Conservation (phyloP, 2,888 invertebrate genomes). For the Lasioglossum leucozonium region DNA sequence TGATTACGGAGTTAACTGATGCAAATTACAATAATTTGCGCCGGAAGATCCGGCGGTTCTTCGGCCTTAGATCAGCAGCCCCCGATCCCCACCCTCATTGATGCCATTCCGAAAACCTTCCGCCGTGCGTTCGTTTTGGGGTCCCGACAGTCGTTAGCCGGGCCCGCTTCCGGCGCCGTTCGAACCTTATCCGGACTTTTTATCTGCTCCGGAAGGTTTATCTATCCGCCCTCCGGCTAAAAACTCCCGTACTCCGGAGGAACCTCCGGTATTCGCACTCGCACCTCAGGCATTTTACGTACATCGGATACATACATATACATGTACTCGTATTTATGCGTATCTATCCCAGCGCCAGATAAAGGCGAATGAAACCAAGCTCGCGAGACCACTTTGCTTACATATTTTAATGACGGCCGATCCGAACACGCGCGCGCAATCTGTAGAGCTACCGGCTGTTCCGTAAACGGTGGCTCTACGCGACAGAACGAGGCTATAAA, state of each 20-base stretch:
- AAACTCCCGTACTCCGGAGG: slow-evolving; percentile 29
- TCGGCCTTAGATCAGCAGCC: slow-evolving; percentile 47
- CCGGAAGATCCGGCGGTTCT: slow-evolving; percentile 71
- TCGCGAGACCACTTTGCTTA: slow-evolving; percentile 7
- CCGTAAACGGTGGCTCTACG: not conserved
- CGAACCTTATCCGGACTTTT: slow-evolving; percentile 72
- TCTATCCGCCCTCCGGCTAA: slow-evolving; percentile 40
- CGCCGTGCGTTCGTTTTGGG: slow-evolving; percentile 62
- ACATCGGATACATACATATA: not conserved
- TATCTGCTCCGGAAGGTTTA: slow-evolving; percentile 51
- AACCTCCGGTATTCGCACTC: slow-evolving; percentile 9
- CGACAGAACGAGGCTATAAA: not conserved
- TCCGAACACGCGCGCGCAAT: not conserved
- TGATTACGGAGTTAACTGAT: slow-evolving; percentile 81
- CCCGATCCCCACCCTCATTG: slow-evolving; percentile 30
- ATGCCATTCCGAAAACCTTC: slow-evolving; percentile 38
- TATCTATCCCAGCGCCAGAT: slow-evolving; percentile 24
- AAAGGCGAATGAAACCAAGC: not conserved
- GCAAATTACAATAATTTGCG: slow-evolving; percentile 81
- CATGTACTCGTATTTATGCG: slow-evolving; percentile 29
- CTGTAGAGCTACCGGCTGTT: not conserved
- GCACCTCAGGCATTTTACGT: slow-evolving; percentile 9
- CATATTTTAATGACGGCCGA: slow-evolving; percentile 17
- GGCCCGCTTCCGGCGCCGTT: slow-evolving; percentile 57
- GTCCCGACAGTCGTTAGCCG: slow-evolving; percentile 54